These are phyloP conservation scores for Phymatocera aterrima DNA, from an alignment of 2,888 invertebrate genomes.

Conservation along the genomic window DNA sequence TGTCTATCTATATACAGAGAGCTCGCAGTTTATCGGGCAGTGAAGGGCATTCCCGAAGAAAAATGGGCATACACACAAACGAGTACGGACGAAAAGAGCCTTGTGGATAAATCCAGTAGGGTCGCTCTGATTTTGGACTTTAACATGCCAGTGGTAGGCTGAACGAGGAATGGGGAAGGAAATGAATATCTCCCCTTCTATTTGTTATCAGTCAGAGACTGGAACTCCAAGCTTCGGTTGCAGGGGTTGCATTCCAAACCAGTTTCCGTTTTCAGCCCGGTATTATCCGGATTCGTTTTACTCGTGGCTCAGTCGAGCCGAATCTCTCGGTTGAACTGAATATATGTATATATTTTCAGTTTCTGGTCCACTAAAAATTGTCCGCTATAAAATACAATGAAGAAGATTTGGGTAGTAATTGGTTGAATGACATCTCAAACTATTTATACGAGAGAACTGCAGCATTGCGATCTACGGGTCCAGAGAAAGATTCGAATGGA, in stretches of 20 bases:
- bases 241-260: slow-evolving; percentile 23
- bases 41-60: not conserved
- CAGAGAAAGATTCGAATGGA: no score
- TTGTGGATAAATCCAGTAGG: slow-evolving; percentile 4
- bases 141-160: not conserved
- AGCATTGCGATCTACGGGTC: no score
- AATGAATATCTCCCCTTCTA: slow-evolving; percentile 39
- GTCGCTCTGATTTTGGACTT: slow-evolving; percentile 12
- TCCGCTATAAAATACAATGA: not conserved
- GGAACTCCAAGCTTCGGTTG: slow-evolving; percentile 29
- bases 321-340: not conserved
- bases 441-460: no score
- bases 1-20: no score
- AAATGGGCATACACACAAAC: not conserved
- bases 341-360: not conserved
- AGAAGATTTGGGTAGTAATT: not conserved
- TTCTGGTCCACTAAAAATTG: not conserved
- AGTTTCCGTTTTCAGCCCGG: not conserved
- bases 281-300: not conserved
- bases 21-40: no score
- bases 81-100: not conserved
- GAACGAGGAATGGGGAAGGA: not conserved
- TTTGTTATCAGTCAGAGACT: slow-evolving; percentile 45
- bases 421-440: no score
- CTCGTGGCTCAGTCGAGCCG: not conserved